Conservation (phyloP, 2,888 invertebrate genomes). For the Eupsilia transversa region DNA sequence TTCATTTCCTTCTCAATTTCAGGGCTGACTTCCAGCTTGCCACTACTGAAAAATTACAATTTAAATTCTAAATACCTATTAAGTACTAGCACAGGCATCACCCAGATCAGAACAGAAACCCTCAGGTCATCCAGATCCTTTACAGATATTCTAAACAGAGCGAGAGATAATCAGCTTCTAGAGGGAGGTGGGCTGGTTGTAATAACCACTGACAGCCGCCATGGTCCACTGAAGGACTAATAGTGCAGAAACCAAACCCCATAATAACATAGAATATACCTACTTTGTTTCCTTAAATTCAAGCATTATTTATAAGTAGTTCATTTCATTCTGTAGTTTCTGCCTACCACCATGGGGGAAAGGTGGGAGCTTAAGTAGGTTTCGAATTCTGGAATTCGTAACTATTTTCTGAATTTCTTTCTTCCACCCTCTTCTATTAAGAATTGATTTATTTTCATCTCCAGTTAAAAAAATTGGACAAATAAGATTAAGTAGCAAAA, state of each 20-base stretch:
- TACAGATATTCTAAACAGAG: too few relatives aligned
- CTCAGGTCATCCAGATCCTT: too few relatives aligned
- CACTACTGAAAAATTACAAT: constrained; percentile 91
- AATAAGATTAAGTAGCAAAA: not conserved
- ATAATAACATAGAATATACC: too few relatives aligned
- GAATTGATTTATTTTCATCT: not conserved
- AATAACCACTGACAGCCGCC: too few relatives aligned
- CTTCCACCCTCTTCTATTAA: not conserved
- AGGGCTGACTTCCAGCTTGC: constrained; percentile 95
- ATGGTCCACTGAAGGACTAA: too few relatives aligned
- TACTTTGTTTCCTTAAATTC: not conserved
- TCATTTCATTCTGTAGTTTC: not conserved
- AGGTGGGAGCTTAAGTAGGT: not conserved
- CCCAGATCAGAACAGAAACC: too few relatives aligned
- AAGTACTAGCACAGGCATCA: too few relatives aligned
- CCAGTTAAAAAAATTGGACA: not conserved
- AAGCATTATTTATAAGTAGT: not conserved
- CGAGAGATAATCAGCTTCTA: too few relatives aligned
- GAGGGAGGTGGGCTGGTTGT: too few relatives aligned
- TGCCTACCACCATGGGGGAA: too few relatives aligned
- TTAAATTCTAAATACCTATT: not conserved
- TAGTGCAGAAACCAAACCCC: too few relatives aligned
- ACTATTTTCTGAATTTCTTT: not conserved
- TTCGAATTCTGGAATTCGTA: not conserved
- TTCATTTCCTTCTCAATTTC: constrained; percentile 94